A percentile compares a stretch with the other conserved stretches of the same genome.
Conservation (phyloP, 2,113 vertebrate genomes). For the Urocitellus parryii region DNA sequence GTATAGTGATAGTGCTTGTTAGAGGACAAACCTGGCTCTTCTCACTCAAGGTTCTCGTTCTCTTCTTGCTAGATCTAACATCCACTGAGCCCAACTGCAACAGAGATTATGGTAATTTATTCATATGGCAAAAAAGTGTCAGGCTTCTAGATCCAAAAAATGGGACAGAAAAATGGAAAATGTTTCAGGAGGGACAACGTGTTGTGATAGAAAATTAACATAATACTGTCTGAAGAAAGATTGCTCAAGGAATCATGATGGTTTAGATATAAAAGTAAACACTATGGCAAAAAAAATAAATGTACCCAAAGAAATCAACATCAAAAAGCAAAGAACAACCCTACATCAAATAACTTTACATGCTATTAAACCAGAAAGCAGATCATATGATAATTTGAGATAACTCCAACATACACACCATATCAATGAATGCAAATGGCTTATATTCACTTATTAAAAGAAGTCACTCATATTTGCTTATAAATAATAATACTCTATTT, state of each 20-base stretch:
- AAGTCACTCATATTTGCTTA: background rate
- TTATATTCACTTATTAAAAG: conserved; percentile 2
- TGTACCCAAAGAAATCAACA: background rate
- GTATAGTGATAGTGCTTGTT: background rate
- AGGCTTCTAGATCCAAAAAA: background rate
- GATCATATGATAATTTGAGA: background rate
- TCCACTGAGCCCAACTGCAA: background rate
- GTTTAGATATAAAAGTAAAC: background rate
- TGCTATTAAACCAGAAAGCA: background rate
- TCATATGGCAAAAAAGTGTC: background rate
- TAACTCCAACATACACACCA: background rate
- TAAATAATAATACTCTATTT: background rate
- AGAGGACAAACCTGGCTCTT: background rate
- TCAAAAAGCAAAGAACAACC: background rate
- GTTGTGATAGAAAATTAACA: background rate
- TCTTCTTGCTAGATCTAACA: background rate
- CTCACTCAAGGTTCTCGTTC: background rate
- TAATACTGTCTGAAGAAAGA: background rate
- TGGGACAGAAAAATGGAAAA: background rate
- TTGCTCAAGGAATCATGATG: background rate
- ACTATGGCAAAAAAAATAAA: conserved; percentile 55
- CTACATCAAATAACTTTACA: background rate
- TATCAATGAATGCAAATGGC: conserved; percentile 23
- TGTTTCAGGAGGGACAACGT: background rate
- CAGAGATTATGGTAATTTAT: background rate